Base-by-base conservation (phyloP, 2,888 invertebrate genomes). In the Neria commutata region DNA sequence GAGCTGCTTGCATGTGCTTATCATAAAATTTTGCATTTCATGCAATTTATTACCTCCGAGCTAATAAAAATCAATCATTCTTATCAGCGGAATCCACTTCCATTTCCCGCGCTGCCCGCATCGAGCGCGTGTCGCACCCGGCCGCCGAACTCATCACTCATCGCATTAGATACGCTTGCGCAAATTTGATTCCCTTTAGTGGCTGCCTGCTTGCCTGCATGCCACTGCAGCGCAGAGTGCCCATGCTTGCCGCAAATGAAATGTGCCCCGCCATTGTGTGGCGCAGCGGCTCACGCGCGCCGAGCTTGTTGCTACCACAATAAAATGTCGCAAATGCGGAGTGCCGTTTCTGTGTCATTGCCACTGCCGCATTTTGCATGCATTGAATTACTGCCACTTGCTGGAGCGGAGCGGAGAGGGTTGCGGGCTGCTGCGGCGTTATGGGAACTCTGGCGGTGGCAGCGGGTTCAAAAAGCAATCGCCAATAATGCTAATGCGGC, bases 111-210 rank as follows among this genome's bases (percentile, higher is more conserved):
- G 33, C 21, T 50, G 34, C 6, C 17, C 17, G 11, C 19, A 46
- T 46, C 16, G 19, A 3, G 46, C 10, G 37, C 33, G 25, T 23
- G 24, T 19, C 47, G 24, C n/a, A 47, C 14, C 47, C 14, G n/a
- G 24, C 10, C 19, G 14, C 8, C 17, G 14, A 34, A 26, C 47
- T 42, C 60, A 52, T 60, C 53, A 60, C 25, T 60, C 50, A 49
- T 45, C 48, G 56, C 47, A 60, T 51, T 60, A 54, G 54, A 37
- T 47, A 54, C 49, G 58, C 58, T 50, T 50, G 54, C 54, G 54
- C 49, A 24, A 48, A 48, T 48, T 48, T 48, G 48, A 24, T 48
- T 48, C 16, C 26, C 48, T 48, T 26, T 24, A 25, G 48, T 16
- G 25, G 21, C n/a, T 37, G n/a, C 37, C 4, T 4, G 4, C 14